Evolutionary conservation across 2,888 invertebrate genomes (phyloP).

Genomic region (Oscheius myriophilus): DNA sequence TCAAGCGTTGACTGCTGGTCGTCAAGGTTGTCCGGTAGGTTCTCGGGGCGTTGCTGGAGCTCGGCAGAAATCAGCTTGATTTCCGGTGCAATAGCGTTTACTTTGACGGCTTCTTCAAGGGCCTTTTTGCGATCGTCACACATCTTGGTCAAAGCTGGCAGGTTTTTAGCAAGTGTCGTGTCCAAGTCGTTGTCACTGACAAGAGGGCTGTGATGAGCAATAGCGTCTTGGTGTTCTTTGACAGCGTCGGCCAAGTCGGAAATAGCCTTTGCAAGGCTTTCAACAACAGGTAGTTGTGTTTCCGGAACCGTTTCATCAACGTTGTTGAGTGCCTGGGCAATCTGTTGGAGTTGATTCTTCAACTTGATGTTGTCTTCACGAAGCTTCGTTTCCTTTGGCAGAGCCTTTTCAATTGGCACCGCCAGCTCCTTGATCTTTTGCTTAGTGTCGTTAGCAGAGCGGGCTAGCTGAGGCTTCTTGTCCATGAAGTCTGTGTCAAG

Average conservation of each 20-base stretch:
- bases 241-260: conserved; percentile 1
- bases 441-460: conserved; percentile 15
- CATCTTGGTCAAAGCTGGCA: conserved; percentile 4
- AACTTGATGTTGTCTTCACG: conserved; percentile 27
- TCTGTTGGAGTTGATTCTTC: conserved; percentile 12
- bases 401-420: conserved; percentile 21
- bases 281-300: conserved; percentile 21
- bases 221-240: conserved; percentile 7
- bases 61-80: conserved; percentile 39
- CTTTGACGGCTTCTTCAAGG: conserved; percentile 36
- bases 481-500: conserved; percentile 20
- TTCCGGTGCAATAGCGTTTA: conserved; percentile 44
- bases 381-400: conserved; percentile 17
- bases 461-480: conserved; percentile 22
- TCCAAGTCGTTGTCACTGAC: conserved; percentile 38
- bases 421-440: conserved; percentile 32
- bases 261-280: neutral
- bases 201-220: conserved; percentile 23
- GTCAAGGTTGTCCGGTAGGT: conserved; percentile 37
- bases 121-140: conserved; percentile 34
- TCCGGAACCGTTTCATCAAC: conserved; percentile 1
- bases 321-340: conserved; percentile 1
- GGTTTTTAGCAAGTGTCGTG: conserved; percentile 31
- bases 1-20: conserved; percentile 48
- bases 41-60: conserved; percentile 38